phyloP scores from a whole-genome alignment of 2,113 vertebrate genomes.

The Zeus faber region DNA sequence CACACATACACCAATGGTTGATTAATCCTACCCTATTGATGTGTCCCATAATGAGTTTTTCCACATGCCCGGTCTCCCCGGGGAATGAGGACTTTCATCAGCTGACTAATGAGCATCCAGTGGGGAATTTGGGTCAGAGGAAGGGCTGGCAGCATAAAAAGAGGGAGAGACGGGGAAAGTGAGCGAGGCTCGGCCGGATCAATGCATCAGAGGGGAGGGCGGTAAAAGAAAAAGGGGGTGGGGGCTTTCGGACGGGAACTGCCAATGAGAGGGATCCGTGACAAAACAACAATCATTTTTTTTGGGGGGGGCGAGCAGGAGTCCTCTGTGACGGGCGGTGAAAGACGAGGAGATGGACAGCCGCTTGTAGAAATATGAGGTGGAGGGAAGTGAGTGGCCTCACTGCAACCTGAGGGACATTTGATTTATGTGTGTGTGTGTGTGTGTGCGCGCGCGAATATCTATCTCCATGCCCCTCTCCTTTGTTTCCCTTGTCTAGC shows the following conservation, averaged over 20 bases:
- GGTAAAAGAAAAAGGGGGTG: conserved; percentile 4
- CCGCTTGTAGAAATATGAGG: conserved; percentile 20
- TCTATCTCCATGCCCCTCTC: conserved; percentile 1
- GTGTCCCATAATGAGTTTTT: conserved; percentile 52
- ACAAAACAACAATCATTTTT: too few species aligned
- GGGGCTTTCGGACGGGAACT: too few species aligned
- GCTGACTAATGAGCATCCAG: conserved; percentile 57
- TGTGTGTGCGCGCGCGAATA: conserved; percentile 1
- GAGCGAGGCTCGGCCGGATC: conserved; percentile 35
- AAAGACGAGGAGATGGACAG: conserved; percentile 9
- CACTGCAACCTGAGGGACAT: conserved; percentile 21
- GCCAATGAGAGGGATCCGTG: too few species aligned
- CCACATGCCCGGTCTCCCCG: conserved; percentile 27
- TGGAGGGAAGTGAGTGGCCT: conserved; percentile 13
- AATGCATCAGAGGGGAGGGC: neutral
- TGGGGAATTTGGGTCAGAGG: conserved; percentile 46
- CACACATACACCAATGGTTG: conserved; percentile 12
- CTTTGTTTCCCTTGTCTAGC: conserved; percentile 8
- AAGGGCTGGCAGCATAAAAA: neutral
- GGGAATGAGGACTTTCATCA: conserved; percentile 30
- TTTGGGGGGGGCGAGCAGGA: too few species aligned
- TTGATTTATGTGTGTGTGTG: conserved; percentile 36
- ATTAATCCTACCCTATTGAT: conserved; percentile 48
- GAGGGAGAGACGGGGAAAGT: conserved; percentile 9
- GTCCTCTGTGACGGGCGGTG: conserved; percentile 23